Base-by-base conservation (phyloP, 2,888 invertebrate species). In the Sialis fuliginosa region DNA sequence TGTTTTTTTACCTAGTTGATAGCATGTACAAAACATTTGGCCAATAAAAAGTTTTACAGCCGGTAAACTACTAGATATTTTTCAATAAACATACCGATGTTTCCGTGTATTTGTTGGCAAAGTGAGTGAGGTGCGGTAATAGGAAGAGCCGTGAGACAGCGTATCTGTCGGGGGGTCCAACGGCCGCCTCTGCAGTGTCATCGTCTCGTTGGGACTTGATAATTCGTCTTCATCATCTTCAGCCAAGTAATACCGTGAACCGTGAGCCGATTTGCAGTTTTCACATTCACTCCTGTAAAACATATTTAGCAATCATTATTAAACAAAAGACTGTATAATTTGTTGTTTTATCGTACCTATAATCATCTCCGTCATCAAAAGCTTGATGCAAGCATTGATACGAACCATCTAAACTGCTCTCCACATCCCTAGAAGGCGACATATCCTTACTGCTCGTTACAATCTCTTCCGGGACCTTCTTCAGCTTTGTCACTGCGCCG, bases 251-350 rank as follows among this genome's bases (percentile, higher is more conserved):
- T 75, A 75, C 52, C 79, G 73, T 52, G 80, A 79, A 53, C 79
- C 79, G 55, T 74, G 78, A 5, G 81, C 77, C 44, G 81, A 80
- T 65, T 86, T 85, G 66, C 86, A 86, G 68, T 86, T 86, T 65
- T 85, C 86, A 64, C 86, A 86, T 65, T 86, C 86, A 64, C 80
- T 84, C 54, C 85, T 59, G 48, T 8, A 54, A 55, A 50, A 35
- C 12, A 5, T 40, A 40, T 39, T 32, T n/a, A 30, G 12, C 7
- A 9, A 30, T 31, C 2, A 13, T 6, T 10, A 9, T 30, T n/a
- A 37, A 22, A 22, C 22, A 22, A 22, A 2, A 22, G 22, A 22
- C 22, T 22, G 4, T 22, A 22, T 22, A 22, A 22, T 22, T 22
- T n/a, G n/a, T 22, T 22, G 22, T 22, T 22, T 22, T 22, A 37